These are phyloP conservation scores for Diarsia mendica DNA, from an alignment of 2,888 invertebrate species.

Conservation along the genomic window DNA sequence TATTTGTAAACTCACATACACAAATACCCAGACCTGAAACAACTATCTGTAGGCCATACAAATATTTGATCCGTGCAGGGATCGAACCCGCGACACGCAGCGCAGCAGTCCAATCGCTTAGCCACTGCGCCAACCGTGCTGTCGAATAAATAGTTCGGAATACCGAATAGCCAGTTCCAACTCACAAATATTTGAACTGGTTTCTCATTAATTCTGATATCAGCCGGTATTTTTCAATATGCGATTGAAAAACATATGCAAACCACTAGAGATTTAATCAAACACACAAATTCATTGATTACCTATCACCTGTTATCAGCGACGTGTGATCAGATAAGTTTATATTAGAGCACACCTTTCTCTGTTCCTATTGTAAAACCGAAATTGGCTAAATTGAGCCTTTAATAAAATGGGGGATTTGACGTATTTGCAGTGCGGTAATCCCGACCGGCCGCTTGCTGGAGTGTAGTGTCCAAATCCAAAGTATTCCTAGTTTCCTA, in stretches of 20 bases:
- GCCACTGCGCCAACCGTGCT: no score
- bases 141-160: neutral
- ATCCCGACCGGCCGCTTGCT: neutral
- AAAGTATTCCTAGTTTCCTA: neutral
- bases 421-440: neutral
- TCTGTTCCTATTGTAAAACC: conserved; percentile 10
- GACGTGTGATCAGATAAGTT: conserved; percentile 30
- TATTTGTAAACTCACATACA: no score
- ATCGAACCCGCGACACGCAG: no score
- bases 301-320: conserved; percentile 45
- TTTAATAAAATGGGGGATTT: neutral
- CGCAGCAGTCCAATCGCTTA: no score
- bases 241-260: conserved; percentile 17
- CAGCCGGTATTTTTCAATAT: neutral
- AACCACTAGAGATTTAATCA: conserved; percentile 49
- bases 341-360: conserved; percentile 29
- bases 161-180: neutral
- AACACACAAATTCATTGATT: conserved; percentile 44
- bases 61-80: no score
- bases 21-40: no score
- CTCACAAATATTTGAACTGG: neutral
- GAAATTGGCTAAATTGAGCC: neutral
- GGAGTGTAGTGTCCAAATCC: neutral
- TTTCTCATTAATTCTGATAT: neutral
- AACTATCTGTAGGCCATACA: no score